Conservation (phyloP, 2,797 vertebrate genomes). For the Gila robusta region DNA sequence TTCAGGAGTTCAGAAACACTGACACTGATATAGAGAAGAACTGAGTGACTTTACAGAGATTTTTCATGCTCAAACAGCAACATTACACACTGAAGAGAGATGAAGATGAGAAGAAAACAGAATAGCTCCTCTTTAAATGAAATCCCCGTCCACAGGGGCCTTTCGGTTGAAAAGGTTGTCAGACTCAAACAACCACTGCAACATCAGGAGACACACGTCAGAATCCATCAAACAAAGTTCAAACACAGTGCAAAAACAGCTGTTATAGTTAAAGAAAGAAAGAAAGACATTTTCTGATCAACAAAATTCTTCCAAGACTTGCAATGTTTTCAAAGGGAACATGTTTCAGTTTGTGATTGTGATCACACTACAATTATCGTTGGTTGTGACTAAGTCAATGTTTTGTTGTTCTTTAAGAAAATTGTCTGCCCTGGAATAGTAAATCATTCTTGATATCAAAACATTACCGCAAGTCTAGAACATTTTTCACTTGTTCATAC, state of each 20-base stretch:
- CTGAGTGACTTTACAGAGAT: not conserved
- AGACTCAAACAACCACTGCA: not conserved
- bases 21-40: not conserved
- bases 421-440: not conserved
- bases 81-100: not conserved
- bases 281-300: not conserved
- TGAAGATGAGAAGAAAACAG: not conserved
- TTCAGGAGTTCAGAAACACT: not conserved
- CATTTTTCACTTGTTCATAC: not conserved
- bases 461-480: not conserved
- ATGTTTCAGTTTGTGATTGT: not conserved
- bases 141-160: not conserved
- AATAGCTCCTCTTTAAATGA: not conserved
- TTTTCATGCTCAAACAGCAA: not conserved
- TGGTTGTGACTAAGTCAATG: not conserved
- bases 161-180: not conserved
- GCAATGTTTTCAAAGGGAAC: not conserved
- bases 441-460: not conserved
- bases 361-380: not conserved
- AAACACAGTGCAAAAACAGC: not conserved
- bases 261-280: not conserved
- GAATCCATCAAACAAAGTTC: not conserved
- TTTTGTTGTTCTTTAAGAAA: not conserved
- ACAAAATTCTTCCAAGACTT: not conserved
- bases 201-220: not conserved